A percentile compares a stretch with the other conserved stretches of the same genome.
Evolutionary conservation across 2,888 invertebrate genomes (phyloP).

Genomic region (Oligia latruncula): DNA sequence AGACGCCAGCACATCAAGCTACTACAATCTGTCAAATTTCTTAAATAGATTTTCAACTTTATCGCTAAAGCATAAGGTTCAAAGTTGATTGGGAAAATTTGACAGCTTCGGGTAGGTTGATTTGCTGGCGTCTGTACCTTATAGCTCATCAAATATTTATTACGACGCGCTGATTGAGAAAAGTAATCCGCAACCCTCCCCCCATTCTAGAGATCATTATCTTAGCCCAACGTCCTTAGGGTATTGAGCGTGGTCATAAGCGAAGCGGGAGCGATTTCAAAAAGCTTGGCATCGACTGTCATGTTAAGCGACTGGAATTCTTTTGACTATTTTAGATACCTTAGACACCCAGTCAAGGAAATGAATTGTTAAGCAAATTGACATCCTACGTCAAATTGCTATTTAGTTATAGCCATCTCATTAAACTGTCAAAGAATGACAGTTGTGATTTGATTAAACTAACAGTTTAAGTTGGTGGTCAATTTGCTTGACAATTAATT

Average conservation of each 20-base stretch:
- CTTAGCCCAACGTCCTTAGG: conserved; percentile 65
- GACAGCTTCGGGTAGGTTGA: too few relatives aligned
- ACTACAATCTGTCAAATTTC: too few relatives aligned
- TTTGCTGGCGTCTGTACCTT: conserved; percentile 46
- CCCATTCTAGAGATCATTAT: conserved; percentile 77
- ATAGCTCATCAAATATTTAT: conserved; percentile 81
- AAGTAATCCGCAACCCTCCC: conserved; percentile 75
- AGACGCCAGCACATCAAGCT: too few relatives aligned
- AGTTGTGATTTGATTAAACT: too few relatives aligned
- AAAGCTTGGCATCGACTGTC: too few relatives aligned
- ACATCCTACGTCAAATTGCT: neutral
- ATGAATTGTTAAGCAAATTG: neutral
- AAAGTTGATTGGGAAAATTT: too few relatives aligned
- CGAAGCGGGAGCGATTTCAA: conserved; percentile 32
- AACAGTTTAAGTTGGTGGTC: neutral
- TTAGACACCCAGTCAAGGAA: neutral
- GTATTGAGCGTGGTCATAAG: conserved; percentile 21
- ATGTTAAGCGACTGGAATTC: too few relatives aligned
- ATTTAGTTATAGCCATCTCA: neutral
- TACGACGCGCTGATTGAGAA: conserved; percentile 78
- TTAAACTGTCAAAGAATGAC: neutral
- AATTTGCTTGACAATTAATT: neutral
- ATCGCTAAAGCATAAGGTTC: too few relatives aligned
- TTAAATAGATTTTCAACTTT: too few relatives aligned
- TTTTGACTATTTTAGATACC: neutral